phyloP scores from a whole-genome alignment of 1,140 invertebrate species.

The Mercenaria mercenaria region DNA sequence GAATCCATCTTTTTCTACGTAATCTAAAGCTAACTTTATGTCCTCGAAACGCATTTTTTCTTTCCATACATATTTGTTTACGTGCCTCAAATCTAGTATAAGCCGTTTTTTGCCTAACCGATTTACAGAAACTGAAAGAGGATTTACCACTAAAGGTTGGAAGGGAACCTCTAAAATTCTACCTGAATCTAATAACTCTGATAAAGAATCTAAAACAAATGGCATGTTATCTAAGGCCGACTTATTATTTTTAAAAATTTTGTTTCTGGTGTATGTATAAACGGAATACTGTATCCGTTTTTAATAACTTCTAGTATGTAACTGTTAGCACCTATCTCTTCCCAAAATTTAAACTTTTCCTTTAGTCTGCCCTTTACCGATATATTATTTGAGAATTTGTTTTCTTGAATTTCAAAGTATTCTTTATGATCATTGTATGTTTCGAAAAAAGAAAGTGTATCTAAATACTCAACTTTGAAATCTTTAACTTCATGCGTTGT shows the following conservation, averaged over 20 bases:
- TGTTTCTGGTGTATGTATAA: neutral
- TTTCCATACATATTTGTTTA: slow-evolving; percentile 43
- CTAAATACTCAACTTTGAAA: no score
- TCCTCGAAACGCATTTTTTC: slow-evolving; percentile 50
- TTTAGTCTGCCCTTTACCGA: slow-evolving; percentile 49
- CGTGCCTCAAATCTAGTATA: slow-evolving; percentile 51
- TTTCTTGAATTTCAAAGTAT: no score
- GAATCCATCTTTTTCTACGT: slow-evolving; percentile 35
- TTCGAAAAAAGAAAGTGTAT: no score
- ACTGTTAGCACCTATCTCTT: slow-evolving; percentile 10
- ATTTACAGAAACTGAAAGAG: slow-evolving; percentile 44
- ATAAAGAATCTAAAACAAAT: slow-evolving; percentile 1
- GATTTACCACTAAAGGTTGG: slow-evolving; percentile 46
- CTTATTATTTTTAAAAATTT: slow-evolving; percentile 24
- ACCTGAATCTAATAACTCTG: neutral
- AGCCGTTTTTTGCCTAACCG: slow-evolving; percentile 39
- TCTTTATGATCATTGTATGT: no score
- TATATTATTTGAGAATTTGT: neutral
- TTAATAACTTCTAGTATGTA: slow-evolving; percentile 42
- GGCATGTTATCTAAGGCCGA: slow-evolving; percentile 13
- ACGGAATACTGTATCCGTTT: slow-evolving; percentile 13
- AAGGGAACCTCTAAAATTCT: slow-evolving; percentile 58
- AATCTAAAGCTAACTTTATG: slow-evolving; percentile 17
- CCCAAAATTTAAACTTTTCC: slow-evolving; percentile 44
- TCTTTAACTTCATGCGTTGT: no score